These are phyloP conservation scores for Cantharis flavilabris DNA, from an alignment of 2,888 invertebrate species.

Conservation along the genomic window DNA sequence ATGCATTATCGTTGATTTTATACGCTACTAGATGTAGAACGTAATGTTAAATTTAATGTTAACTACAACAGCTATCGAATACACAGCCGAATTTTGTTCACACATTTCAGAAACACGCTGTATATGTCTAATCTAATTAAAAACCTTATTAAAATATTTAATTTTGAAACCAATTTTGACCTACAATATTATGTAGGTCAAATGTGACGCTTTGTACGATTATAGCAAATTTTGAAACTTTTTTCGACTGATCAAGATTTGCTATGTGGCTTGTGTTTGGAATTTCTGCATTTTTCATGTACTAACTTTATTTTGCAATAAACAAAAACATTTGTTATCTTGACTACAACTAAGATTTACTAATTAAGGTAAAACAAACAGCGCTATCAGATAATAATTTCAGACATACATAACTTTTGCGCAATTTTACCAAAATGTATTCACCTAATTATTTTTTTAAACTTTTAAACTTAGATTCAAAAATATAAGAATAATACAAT, in stretches of 20 bases:
- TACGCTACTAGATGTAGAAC: too few species aligned
- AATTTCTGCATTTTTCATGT: conserved; percentile 6
- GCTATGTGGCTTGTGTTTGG: neutral
- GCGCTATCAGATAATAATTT: neutral
- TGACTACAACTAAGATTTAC: neutral
- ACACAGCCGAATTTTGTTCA: too few species aligned
- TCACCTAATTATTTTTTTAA: neutral
- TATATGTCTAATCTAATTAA: neutral
- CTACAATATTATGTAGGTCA: conserved; percentile 3
- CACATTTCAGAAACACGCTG: neutral
- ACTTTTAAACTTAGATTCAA: neutral
- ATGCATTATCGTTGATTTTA: too few species aligned
- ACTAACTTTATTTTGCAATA: neutral
- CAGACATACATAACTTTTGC: neutral
- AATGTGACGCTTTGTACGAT: conserved; percentile 1
- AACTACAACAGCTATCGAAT: too few species aligned
- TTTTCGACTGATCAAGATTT: conserved; percentile 3
- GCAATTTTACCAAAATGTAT: conserved; percentile 13
- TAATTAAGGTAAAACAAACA: neutral
- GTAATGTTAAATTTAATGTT: too few species aligned
- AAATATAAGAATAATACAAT: too few species aligned
- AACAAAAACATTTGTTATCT: neutral
- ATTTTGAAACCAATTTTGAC: neutral
- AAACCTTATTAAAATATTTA: neutral
- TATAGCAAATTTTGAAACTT: conserved; percentile 7